Conservation (phyloP, 2,113 vertebrate genomes). For the Osmerus eperlanus region DNA sequence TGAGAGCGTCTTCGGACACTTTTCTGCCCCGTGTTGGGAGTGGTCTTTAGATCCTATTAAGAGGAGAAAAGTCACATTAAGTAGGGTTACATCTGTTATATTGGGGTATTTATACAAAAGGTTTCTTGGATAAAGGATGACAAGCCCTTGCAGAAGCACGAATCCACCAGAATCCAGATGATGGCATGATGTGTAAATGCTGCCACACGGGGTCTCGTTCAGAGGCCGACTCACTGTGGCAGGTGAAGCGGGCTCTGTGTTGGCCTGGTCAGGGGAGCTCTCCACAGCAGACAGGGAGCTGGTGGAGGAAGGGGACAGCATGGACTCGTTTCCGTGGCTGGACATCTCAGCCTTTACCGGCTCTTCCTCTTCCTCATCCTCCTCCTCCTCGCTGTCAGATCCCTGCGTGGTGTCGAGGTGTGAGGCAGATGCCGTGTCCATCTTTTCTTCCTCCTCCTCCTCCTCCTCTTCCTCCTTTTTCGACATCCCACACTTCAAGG, state of each 20-base stretch:
- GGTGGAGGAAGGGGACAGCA: conserved; percentile 66
- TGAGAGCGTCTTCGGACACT: conserved; percentile 64
- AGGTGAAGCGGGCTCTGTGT: conserved; percentile 45
- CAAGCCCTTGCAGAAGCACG: too few species aligned
- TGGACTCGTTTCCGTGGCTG: conserved; percentile 72
- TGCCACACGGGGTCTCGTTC: too few species aligned
- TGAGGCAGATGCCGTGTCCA: neutral
- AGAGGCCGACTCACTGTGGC: conserved; percentile 55
- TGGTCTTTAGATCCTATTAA: conserved; percentile 55
- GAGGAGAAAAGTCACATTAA: neutral
- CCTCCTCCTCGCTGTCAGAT: conserved; percentile 23
- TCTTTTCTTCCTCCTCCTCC: conserved; percentile 19
- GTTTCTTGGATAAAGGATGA: too few species aligned
- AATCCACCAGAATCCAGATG: neutral
- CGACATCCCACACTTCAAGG: conserved; percentile 27
- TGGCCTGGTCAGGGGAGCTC: conserved; percentile 80
- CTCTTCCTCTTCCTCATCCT: conserved; percentile 26
- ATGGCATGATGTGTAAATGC: too few species aligned
- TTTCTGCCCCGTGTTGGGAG: conserved; percentile 54
- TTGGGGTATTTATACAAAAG: neutral
- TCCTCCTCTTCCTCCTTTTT: neutral
- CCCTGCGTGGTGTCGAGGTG: conserved; percentile 34
- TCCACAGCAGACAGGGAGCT: conserved; percentile 68
- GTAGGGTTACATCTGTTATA: neutral
- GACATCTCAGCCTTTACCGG: conserved; percentile 51